Evolutionary conservation across 2,797 vertebrate genomes (phyloP).

Genomic region (Tokudaia tokunoshimensis): DNA sequence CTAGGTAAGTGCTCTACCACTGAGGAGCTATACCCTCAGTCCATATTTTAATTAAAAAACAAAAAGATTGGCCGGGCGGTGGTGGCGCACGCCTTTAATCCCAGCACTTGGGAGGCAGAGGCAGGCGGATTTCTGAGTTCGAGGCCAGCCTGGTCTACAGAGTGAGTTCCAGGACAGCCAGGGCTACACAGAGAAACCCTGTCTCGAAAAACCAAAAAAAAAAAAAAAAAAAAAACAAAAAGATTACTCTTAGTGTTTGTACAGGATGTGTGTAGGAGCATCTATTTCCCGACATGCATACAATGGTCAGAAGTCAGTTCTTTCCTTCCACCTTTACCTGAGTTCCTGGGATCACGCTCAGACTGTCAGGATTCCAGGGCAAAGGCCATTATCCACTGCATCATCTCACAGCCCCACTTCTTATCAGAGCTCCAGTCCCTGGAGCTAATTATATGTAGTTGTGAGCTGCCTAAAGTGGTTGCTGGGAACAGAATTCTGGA

Average conservation of each 20-base stretch:
- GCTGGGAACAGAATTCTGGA: background rate
- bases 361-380: background rate
- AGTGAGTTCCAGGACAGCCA: too few relatives aligned
- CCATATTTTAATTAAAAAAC: background rate
- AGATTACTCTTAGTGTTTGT: background rate
- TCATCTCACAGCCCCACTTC: background rate
- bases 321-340: background rate
- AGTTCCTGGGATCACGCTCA: background rate
- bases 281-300: background rate
- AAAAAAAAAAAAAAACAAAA: background rate
- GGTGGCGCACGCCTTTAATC: too few relatives aligned
- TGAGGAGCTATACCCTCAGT: background rate
- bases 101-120: too few relatives aligned
- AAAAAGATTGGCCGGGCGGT: too few relatives aligned
- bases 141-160: too few relatives aligned
- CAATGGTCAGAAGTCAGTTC: background rate
- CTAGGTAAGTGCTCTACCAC: background rate
- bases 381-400: background rate
- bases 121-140: too few relatives aligned
- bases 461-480: background rate
- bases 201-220: too few relatives aligned
- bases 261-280: background rate
- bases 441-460: background rate
- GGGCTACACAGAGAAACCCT: too few relatives aligned
- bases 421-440: background rate